Conservation (phyloP, 2,113 vertebrate genomes). For the Nyctibius bracteatus region DNA sequence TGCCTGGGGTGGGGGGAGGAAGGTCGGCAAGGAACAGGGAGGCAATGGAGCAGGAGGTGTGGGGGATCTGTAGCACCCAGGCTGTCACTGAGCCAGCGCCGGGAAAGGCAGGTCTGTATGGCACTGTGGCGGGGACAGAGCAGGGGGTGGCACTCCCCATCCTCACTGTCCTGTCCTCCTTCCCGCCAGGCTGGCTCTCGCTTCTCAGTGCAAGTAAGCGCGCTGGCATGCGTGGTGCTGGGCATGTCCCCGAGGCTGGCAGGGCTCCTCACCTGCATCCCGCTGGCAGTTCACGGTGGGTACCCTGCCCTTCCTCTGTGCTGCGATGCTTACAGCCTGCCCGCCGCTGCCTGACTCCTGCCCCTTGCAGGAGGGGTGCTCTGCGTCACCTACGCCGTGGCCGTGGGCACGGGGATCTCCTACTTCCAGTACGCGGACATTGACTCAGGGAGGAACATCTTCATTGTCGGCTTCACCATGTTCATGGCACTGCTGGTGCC, state of each 20-base stretch:
- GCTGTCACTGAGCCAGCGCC: not conserved
- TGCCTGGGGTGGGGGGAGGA: not conserved
- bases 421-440: slow-evolving; percentile 83
- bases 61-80: not conserved
- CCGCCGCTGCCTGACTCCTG: not conserved
- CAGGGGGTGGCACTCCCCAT: not conserved
- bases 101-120: not conserved
- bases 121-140: not conserved
- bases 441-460: slow-evolving; percentile 86
- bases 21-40: not conserved
- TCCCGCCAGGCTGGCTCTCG: slow-evolving; percentile 70
- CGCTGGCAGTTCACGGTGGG: slow-evolving; percentile 77
- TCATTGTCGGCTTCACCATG: slow-evolving; percentile 84
- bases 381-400: slow-evolving; percentile 77
- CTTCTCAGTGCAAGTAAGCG: slow-evolving; percentile 63
- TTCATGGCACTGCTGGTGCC: slow-evolving; percentile 86
- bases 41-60: not conserved
- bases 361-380: slow-evolving; percentile 75
- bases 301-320: not conserved
- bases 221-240: slow-evolving; percentile 67
- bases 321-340: accelerated
- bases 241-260: slow-evolving; percentile 77
- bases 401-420: slow-evolving; percentile 80
- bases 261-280: slow-evolving; percentile 73
- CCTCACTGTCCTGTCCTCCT: not conserved